Base-by-base conservation (phyloP, 2,113 vertebrate genomes). In the Tragelaphus strepsiceros region DNA sequence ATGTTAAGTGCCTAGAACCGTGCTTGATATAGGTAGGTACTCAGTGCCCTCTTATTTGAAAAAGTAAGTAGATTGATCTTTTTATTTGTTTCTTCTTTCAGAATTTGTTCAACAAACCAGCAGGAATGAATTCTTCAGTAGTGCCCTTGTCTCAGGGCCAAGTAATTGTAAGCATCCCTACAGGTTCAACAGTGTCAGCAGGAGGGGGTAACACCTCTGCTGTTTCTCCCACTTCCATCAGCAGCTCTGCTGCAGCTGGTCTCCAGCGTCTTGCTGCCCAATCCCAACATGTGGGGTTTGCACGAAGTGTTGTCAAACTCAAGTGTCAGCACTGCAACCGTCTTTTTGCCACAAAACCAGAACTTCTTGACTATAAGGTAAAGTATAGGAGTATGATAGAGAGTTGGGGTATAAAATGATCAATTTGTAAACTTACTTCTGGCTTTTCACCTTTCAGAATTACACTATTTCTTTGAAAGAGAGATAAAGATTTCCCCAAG, bases 361-460 rank as follows among this genome's bases (percentile, higher is more conserved):
- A 99, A 46, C 97, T 99, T 97, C 97, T 99, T 64, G 99, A 99
- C 92, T 99, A 99, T 95, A 99, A 99, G 99, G 99, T 99, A 99
- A 96, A 95, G 30, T 85, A 26, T 9, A 91, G 56, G 28, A 54
- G 96, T 17, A 21, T 96, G 12, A 24, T 81, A 96, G 95, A 95
- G 21, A 22, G 28, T 91, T 98, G 95, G 74, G 88, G 10, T 88
- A 56, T 95, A 89, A 92, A 71, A n/a, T 26, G 14, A 3, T 43
- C 30, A 86, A 8, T 92, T 28, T 94, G 9, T 96, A 96, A 95
- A 94, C 90, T 53, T 86, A 43, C 64, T 94, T 95, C 51, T 91
- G 35, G 7, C 43, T 96, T 96, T 97, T 77, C 22, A 32, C 92
- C 35, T 95, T 62, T 97, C n/a, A 91, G 35, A 97, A 67, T 71